Conservation (phyloP, 2,113 vertebrate genomes). For the Cacatua alba region DNA sequence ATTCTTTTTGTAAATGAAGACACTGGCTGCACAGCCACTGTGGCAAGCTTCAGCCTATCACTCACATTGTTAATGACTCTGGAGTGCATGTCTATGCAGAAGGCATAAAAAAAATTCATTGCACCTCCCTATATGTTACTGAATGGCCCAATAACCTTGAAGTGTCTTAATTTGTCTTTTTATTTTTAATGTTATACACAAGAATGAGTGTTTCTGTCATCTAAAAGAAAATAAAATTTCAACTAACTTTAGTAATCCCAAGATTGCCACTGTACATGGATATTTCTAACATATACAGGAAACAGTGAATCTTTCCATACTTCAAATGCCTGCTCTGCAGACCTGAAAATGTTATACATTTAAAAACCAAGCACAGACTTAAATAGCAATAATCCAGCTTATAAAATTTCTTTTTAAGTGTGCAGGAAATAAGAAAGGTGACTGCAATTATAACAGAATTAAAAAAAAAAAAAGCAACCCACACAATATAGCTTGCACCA, state of each 20-base stretch:
- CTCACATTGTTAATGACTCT: background rate
- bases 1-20: conserved; percentile 11
- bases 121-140: background rate
- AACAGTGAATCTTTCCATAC: background rate
- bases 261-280: background rate
- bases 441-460: background rate
- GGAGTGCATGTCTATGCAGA: background rate
- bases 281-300: background rate
- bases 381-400: background rate
- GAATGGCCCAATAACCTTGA: background rate
- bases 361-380: background rate
- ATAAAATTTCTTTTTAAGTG: background rate
- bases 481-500: background rate
- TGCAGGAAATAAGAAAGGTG: conserved; percentile 6
- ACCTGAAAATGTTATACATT: background rate
- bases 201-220: background rate
- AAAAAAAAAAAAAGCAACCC: background rate
- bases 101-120: background rate
- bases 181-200: background rate
- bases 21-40: background rate
- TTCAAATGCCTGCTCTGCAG: background rate
- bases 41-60: background rate
- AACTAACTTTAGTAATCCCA: background rate
- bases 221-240: background rate
- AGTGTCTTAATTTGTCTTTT: background rate